phyloP scores from a whole-genome alignment of 2,113 vertebrate species.

The Astur gentilis region DNA sequence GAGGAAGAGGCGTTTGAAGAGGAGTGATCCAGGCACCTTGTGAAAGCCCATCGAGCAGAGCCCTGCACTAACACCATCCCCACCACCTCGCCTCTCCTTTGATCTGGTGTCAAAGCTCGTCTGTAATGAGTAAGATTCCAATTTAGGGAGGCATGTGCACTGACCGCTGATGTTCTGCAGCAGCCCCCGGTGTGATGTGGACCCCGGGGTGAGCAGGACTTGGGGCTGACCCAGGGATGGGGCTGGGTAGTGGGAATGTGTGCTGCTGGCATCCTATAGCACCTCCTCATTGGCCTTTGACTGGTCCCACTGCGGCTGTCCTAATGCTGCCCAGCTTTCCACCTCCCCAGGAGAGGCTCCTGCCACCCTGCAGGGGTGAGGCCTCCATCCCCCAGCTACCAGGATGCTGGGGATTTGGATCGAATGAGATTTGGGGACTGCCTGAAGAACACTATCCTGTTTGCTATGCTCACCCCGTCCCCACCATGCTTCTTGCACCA shows the following conservation, averaged over 20 bases:
- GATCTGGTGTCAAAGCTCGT: background rate
- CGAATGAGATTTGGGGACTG: background rate
- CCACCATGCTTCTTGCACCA: background rate
- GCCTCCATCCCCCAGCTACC: background rate
- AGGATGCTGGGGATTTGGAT: background rate
- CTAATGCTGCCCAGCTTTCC: background rate
- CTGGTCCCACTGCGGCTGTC: accelerated
- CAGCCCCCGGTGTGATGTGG: background rate
- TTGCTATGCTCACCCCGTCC: background rate
- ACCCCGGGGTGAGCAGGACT: background rate
- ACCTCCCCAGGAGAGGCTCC: background rate
- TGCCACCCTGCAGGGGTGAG: background rate
- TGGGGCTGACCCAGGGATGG: background rate
- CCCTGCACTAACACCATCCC: background rate
- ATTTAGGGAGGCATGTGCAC: background rate
- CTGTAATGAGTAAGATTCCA: background rate
- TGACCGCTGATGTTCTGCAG: background rate
- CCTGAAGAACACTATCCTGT: background rate
- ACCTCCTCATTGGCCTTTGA: background rate
- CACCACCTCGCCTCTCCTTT: background rate
- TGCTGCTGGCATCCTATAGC: background rate
- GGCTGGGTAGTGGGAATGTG: background rate
- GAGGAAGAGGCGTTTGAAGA: background rate
- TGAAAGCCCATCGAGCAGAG: background rate
- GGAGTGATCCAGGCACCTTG: background rate